Percentiles rank a stretch among this genome's conserved stretches.
Conservation (phyloP, 2,888 invertebrate species). For the Eueremaeus valkanovi region DNA sequence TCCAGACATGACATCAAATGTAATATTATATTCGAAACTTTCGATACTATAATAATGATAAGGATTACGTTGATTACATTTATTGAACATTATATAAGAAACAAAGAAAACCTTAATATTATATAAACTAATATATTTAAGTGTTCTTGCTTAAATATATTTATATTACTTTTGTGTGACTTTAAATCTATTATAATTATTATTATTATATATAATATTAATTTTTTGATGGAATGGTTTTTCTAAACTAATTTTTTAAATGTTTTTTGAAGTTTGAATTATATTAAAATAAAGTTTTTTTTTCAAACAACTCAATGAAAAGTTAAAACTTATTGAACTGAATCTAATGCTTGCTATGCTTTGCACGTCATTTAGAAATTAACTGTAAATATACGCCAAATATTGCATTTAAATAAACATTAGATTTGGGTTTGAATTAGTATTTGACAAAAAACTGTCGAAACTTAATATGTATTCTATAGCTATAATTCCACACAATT, state of each 20-base stretch:
- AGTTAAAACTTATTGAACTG: not conserved
- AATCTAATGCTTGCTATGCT: conserved; percentile 1
- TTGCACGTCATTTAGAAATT: conserved; percentile 19
- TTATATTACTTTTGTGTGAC: not conserved
- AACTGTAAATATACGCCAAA: not conserved
- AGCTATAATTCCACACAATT: not conserved
- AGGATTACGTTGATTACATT: too few relatives aligned
- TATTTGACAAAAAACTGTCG: not conserved
- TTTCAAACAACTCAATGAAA: not conserved
- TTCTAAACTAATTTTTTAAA: not conserved
- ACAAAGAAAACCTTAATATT: too few relatives aligned
- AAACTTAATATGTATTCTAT: not conserved
- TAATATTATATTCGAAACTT: not conserved
- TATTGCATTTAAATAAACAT: conserved; percentile 28
- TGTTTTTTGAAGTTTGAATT: not conserved
- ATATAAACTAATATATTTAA: too few relatives aligned
- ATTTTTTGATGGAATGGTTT: conserved; percentile 2
- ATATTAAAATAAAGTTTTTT: not conserved
- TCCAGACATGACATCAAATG: not conserved
- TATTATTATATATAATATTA: not conserved
- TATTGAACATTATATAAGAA: too few relatives aligned
- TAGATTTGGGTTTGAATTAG: conserved; percentile 11
- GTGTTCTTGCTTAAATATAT: not conserved
- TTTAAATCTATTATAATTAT: not conserved
- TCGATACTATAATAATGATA: too few relatives aligned